Evolutionary conservation across 2,113 vertebrate genomes (phyloP).

Genomic region (Sylvicapra grimmia): DNA sequence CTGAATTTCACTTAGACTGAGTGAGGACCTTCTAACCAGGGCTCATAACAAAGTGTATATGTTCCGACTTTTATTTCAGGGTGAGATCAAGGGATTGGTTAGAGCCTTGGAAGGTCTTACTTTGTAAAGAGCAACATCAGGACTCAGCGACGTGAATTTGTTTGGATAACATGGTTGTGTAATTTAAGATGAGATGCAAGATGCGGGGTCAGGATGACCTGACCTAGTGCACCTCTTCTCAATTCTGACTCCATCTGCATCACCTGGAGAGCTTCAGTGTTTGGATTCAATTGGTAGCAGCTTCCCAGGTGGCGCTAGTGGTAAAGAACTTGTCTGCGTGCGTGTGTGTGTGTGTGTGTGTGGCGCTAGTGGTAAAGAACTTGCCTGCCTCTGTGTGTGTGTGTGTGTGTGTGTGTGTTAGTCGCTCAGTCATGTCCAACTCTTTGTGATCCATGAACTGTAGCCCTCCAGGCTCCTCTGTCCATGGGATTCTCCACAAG

Average conservation of each 20-base stretch:
- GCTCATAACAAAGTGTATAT: neutral
- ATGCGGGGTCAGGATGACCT: neutral
- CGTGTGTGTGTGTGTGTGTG: too few species aligned
- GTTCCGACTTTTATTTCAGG: neutral
- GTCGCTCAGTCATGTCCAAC: neutral
- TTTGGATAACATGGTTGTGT: neutral
- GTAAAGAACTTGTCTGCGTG: neutral
- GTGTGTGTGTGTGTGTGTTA: neutral
- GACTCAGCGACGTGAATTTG: neutral
- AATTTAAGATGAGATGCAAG: neutral
- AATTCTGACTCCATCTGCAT: neutral
- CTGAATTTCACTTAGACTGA: neutral
- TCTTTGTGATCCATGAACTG: neutral
- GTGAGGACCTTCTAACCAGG: neutral
- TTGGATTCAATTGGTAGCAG: neutral
- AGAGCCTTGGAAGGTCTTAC: neutral
- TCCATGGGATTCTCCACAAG: neutral
- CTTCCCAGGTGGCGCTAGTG: too few species aligned
- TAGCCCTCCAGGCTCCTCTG: too few species aligned
- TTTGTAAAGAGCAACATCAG: neutral
- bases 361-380: neutral
- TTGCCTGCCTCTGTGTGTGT: neutral
- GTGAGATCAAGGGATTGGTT: too few species aligned
- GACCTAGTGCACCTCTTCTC: neutral
- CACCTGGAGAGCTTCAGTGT: neutral